Evolutionary conservation across 2,888 invertebrate genomes (phyloP), one percentile per base, ranked within the genome.

Genomic region (Euplexia lucipara): DNA sequence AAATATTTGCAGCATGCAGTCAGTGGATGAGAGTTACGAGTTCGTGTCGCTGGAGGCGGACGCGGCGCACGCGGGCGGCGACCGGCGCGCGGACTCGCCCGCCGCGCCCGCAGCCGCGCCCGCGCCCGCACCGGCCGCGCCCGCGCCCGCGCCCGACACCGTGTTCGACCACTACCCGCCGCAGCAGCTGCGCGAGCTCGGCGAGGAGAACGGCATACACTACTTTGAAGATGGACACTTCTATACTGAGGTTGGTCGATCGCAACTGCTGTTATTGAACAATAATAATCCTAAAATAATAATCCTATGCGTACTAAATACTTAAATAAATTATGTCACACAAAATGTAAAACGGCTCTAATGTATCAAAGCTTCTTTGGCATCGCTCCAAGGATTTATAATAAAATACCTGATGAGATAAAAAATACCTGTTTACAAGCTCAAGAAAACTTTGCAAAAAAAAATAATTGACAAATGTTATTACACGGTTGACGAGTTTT

Each of bases 211-310:
- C 84, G 98, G 98, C 35, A 98, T 98, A 57, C 98, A 98, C 88
- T 98, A 98, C 90, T 98, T 98, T 83, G 98, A 98, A 89, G 98
- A 98, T 93, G 98, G 98, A 60, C 98, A 98, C 92, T 98, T 98
- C 91, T 98, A 98, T 97, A 98, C 98, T 93, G 98, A 98, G 96
- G 98, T 94, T 2, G 0, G 14, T 8, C 22, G 1, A 12, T 14
- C 14, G n/a, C n/a, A n/a, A n/a, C n/a, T n/a, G n/a, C n/a, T n/a
- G n/a, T n/a, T n/a, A n/a, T n/a, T n/a, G n/a, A n/a, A n/a, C n/a
- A n/a, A n/a, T n/a, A n/a, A n/a, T n/a, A n/a, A n/a, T n/a, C n/a
- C n/a, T n/a, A n/a, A n/a, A n/a, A n/a, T n/a, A n/a, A n/a, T n/a
- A n/a, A n/a, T n/a, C n/a, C n/a, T n/a, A n/a, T n/a, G n/a, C n/a